Conservation (phyloP, 2,797 vertebrate species). For the Trachops cirrhosus region DNA sequence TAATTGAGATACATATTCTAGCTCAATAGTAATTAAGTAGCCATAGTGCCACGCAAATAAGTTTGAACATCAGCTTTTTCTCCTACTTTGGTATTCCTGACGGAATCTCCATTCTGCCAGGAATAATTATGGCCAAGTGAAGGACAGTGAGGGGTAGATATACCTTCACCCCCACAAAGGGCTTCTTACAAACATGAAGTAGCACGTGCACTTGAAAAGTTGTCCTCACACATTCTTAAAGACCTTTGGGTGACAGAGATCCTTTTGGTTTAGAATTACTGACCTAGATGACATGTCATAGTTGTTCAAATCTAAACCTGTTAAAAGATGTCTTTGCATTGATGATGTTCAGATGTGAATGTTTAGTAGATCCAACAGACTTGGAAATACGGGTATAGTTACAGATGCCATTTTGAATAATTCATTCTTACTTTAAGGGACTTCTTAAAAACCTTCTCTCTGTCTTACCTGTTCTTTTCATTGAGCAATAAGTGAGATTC, state of each 20-base stretch:
- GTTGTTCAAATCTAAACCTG: neutral
- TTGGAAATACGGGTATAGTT: neutral
- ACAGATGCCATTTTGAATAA: neutral
- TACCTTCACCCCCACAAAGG: neutral
- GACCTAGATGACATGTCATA: neutral
- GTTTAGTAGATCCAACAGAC: neutral
- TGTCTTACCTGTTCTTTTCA: neutral
- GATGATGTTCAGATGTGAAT: neutral
- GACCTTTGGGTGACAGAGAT: neutral
- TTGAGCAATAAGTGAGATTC: neutral
- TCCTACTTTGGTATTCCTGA: neutral
- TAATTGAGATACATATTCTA: neutral
- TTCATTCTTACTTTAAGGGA: neutral
- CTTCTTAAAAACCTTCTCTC: neutral
- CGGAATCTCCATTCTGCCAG: neutral
- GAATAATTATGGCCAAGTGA: neutral
- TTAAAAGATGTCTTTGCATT: neutral
- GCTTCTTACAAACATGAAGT: neutral
- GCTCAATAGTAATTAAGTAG: neutral
- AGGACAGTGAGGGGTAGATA: neutral
- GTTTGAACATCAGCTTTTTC: neutral
- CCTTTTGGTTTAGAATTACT: neutral
- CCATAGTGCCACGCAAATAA: neutral
- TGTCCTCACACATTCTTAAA: neutral
- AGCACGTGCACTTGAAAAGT: neutral